Percentiles rank a stretch among this genome's conserved stretches.
Conservation (phyloP, 2,113 vertebrate genomes). For the Marmota flaviventris region DNA sequence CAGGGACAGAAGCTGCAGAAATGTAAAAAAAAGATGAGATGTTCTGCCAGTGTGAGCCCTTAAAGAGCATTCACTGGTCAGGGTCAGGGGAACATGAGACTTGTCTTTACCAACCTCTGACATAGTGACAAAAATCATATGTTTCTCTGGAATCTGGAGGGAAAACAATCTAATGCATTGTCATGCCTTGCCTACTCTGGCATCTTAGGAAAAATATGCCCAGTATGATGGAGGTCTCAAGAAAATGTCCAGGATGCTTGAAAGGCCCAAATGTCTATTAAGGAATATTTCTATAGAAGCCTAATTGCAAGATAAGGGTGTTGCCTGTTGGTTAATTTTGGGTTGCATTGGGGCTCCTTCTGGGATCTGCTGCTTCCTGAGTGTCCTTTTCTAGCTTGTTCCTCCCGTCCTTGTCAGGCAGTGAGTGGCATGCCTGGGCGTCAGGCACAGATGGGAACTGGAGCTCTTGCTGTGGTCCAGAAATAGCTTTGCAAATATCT, state of each 20-base stretch:
- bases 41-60: neutral
- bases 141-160: neutral
- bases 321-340: neutral
- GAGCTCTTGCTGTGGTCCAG: constrained; percentile 54
- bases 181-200: neutral
- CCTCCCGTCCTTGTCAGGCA: constrained; percentile 57
- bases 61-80: neutral
- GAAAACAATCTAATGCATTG: neutral
- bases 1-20: constrained; percentile 25
- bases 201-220: constrained; percentile 16
- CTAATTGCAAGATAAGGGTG: neutral
- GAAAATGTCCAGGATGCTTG: neutral
- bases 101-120: neutral
- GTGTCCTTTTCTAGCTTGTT: constrained; percentile 61
- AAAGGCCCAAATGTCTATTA: neutral
- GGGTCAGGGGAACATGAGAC: neutral
- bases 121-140: neutral
- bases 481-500: constrained; percentile 65
- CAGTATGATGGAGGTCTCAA: neutral
- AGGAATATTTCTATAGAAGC: neutral
- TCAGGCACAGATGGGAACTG: constrained; percentile 59
- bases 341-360: neutral
- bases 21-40: constrained; percentile 14
- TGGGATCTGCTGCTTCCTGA: neutral
- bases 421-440: neutral